A percentile compares a stretch with the other conserved stretches of the same genome.
Evolutionary conservation across 2,113 vertebrate genomes (phyloP).

Genomic region (Anas platyrhynchos): DNA sequence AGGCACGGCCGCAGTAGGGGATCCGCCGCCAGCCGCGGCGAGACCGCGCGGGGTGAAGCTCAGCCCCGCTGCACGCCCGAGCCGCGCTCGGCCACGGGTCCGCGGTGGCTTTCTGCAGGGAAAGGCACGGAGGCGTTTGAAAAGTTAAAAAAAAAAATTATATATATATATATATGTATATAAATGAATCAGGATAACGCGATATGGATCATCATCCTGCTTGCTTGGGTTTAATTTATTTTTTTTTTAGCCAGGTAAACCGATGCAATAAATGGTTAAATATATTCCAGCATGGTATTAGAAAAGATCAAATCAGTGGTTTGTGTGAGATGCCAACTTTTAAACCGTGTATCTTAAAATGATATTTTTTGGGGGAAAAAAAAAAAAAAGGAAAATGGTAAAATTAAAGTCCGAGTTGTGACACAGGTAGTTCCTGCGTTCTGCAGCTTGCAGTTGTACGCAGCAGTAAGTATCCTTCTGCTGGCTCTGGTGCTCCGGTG

Average conservation of each 20-base stretch:
- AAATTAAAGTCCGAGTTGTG: neutral
- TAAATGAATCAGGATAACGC: neutral
- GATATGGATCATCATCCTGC: neutral
- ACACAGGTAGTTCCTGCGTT: neutral
- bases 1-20: neutral
- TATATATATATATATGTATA: no score
- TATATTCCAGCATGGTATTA: neutral
- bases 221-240: neutral
- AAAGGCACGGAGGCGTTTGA: neutral
- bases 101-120: neutral
- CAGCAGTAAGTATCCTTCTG: conserved; percentile 6
- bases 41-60: neutral
- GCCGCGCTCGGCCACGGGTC: neutral
- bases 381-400: neutral
- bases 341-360: neutral
- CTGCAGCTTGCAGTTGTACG: neutral
- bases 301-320: neutral
- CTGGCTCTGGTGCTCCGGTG: neutral
- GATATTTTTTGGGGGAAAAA: neutral
- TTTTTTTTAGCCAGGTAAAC: neutral
- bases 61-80: neutral
- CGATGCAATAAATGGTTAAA: neutral
- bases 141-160: neutral
- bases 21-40: neutral
- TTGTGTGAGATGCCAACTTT: neutral